Base-by-base conservation (phyloP, 2,888 invertebrate genomes). In the Tanytarsus gracilentus region DNA sequence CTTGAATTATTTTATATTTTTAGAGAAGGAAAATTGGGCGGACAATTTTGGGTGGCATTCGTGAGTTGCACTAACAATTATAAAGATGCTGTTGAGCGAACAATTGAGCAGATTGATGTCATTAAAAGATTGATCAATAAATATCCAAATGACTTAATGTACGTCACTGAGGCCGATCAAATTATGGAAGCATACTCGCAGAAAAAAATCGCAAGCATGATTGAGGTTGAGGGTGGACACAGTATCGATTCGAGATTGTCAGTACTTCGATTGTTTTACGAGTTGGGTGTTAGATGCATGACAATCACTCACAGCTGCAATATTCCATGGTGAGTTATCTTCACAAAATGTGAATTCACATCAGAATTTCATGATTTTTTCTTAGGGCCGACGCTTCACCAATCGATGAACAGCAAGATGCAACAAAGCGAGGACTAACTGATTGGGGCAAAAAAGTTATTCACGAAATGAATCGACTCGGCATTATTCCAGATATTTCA, bases 31-130 rank as follows among this genome's bases (percentile, higher is more conserved):
- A 76, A 74, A 71, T 69, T 81, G 1, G 79, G 78, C 9, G 81
- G 77, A 11, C 80, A 80, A 80, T 81, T 82, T 67, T 82, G 81
- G 81, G 78, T 76, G 0, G 79, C 79, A 1, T 82, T 78, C 65
- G 76, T 76, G 1, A 66, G 67, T 1, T 83, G 82, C 65, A 64
- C 67, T 9, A 69, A 76, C 1, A 78, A 79, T 64, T 75, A 76
- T 65, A 75, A 76, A 64, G 79, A 82, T 67, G 76, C 79, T 0
- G 76, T 81, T 4, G 75, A 77, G 44, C 70, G 76, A 61, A 79
- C 79, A 0, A 65, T 83, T 50, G 79, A 81, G 53, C 82, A 82
- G 69, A 77, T 81, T 61, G 83, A 83, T 67, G 76, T 80, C 23
- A 82, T 82, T 64, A 78, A 78, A 65, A 71, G 81, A 62, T 70